Base-by-base conservation (phyloP, 2,888 invertebrate species). In the Aphodius sticticus region DNA sequence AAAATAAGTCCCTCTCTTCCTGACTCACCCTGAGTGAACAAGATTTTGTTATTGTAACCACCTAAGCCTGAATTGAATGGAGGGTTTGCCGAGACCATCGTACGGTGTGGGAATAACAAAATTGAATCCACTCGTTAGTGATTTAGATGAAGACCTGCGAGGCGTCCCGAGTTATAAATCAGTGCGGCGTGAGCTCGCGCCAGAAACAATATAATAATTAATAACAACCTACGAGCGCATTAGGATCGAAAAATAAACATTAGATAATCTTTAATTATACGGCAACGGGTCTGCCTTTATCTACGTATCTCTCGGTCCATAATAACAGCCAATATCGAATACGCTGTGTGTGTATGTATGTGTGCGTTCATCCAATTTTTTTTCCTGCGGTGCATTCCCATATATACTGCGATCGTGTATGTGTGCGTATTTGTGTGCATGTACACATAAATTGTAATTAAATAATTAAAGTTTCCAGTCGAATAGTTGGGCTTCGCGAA, bases 161-260 rank as follows among this genome's bases (percentile, higher is more conserved):
- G 53, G 53, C 14, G 76, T 71, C 74, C 79, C 79, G 69, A 70
- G 84, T 83, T 84, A 87, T 88, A 88, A 88, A 88, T 88, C 87
- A 87, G 86, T 81, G 80, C 86, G 76, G 86, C 87, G 88, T 85
- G 88, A 87, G 87, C 86, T 86, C 86, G 86, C 86, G 87, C 86
- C 86, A 85, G 84, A 85, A 88, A 88, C 87, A 88, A 87, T 88
- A 88, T 87, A 86, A 86, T 87, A 88, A 88, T 88, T 88, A 88
- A 88, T 88, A 86, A 85, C 85, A 84, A 83, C 86, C 86, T 86
- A 86, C 86, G 83, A 84, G 85, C 84, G 85, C 85, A 87, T 88
- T 87, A 87, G 87, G 85, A 86, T 86, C 86, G 85, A 87, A 88
- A 88, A 88, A 87, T 87, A 88, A 88, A 88, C 87, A 87, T 87